Evolutionary conservation across 2,888 invertebrate species (phyloP).

Genomic region (Cosmia trapezina): DNA sequence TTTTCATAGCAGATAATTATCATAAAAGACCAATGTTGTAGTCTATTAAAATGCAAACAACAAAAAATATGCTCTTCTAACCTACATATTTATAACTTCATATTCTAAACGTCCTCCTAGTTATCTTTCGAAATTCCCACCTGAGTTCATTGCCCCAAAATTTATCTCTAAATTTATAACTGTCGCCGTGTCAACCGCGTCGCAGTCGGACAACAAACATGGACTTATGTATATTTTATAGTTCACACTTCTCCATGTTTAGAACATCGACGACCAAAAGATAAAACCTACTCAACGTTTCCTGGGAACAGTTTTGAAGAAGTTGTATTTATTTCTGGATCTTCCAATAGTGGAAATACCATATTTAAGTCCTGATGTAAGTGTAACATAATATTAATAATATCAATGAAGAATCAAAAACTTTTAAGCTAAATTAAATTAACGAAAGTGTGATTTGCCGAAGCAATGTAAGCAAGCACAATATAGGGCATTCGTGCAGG

Average conservation of each 20-base stretch:
- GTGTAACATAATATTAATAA: not conserved
- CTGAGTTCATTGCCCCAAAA: conserved; percentile 73
- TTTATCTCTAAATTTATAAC: conserved; percentile 82
- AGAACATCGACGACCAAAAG: conserved; percentile 72
- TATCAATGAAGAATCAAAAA: not conserved
- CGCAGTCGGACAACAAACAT: conserved; percentile 79
- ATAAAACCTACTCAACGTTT: conserved; percentile 78
- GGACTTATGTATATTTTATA: conserved; percentile 70
- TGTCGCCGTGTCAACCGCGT: conserved; percentile 75
- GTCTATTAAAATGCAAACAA: conserved; percentile 18
- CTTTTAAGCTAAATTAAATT: conserved; percentile 32
- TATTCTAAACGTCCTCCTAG: not conserved
- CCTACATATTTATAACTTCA: conserved; percentile 24
- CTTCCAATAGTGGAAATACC: not conserved
- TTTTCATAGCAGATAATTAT: conserved; percentile 24
- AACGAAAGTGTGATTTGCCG: conserved; percentile 79
- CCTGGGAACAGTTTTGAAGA: conserved; percentile 77
- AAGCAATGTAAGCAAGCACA: conserved; percentile 71
- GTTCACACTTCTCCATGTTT: conserved; percentile 75
- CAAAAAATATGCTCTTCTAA: not conserved
- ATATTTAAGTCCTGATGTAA: not conserved
- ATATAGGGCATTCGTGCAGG: conserved; percentile 84
- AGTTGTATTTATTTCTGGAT: conserved; percentile 33
- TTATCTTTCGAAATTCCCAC: conserved; percentile 63
- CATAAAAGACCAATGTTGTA: conserved; percentile 21